A percentile compares a stretch with the other conserved stretches of the same genome.
Conservation (phyloP, 2,113 vertebrate genomes). For the Cynoglossus semilaevis region DNA sequence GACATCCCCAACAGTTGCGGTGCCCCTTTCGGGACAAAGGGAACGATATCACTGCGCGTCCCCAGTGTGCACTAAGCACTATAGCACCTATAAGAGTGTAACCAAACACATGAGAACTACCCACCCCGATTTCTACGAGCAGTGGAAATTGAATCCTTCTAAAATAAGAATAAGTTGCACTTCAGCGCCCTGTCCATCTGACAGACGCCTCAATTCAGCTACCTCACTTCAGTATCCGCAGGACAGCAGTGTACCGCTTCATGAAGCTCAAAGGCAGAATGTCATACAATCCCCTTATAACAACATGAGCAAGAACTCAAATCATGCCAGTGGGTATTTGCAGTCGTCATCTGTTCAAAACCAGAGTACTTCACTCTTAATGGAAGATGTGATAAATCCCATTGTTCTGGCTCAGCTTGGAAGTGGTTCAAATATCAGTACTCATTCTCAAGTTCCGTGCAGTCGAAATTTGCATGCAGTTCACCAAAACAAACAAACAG, state of each 20-base stretch:
- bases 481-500: conserved; percentile 29
- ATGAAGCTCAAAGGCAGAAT: conserved; percentile 75
- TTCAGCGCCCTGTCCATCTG: conserved; percentile 51
- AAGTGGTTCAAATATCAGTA: conserved; percentile 29
- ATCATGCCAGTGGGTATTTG: conserved; percentile 59
- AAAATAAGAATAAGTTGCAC: conserved; percentile 77
- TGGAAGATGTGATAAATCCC: conserved; percentile 80
- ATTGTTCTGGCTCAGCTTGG: conserved; percentile 80
- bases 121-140: conserved; percentile 88
- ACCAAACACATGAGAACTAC: conserved; percentile 93
- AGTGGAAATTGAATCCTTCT: conserved; percentile 84
- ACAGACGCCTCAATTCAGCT: conserved; percentile 70
- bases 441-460: conserved; percentile 30
- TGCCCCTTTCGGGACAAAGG: conserved; percentile 34
- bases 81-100: conserved; percentile 90
- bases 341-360: conserved; percentile 70
- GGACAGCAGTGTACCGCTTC: conserved; percentile 38
- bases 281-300: conserved; percentile 47
- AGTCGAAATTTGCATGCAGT: conserved; percentile 46
- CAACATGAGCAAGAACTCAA: conserved; percentile 38
- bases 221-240: conserved; percentile 65
- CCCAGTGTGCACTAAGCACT: conserved; percentile 85
- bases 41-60: conserved; percentile 87
- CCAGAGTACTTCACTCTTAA: conserved; percentile 75
- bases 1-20: conserved; percentile 1